Evolutionary conservation across 2,888 invertebrate species (phyloP), one percentile per base, ranked within the genome.

Genomic region (Amblyteles armatorius): DNA sequence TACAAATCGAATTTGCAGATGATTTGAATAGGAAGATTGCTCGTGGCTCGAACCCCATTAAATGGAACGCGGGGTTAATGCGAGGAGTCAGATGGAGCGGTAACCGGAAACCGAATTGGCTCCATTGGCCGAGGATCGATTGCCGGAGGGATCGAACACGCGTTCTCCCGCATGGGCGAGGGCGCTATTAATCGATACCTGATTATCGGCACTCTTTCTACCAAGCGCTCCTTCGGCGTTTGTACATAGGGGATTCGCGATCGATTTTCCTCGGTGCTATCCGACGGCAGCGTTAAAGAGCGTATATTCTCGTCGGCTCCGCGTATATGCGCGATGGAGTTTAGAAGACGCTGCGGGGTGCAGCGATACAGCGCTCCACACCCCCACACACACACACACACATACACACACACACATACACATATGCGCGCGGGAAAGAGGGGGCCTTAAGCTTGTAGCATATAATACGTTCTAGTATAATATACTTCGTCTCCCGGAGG

Each of bases 261-360:
- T 85, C 85, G 79, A 85, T 85, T 85, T 85, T 85, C 85, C 84
- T 82, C 85, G 85, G 85, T 82, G 79, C 82, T 71, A 52, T n/a
- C 40, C 71, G 71, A 67, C 68, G 77, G 55, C 5, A 68, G 67
- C 77, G 65, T 57, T 52, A 71, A 55, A 82, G 63, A 65, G 65
- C 63, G 63, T 69, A 74, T 79, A 82, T 79, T 79, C 82, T 68
- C 76, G 76, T 57, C 72, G 76, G 76, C 67, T 79, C 82, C 77
- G 74, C 76, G 73, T 79, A 72, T 29, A n/a, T 57, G 65, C 76
- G 57, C 76, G 50, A 65, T 69, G 57, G 82, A 82, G 85, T 82
- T 79, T 85, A 82, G 85, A 85, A 85, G 79, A 85, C 82, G 79
- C 85, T 82, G 76, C 85, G 72, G 85, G 85, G 82, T 79, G 85